phyloP scores from a whole-genome alignment of 2,888 invertebrate genomes.

The Sturmia bella region DNA sequence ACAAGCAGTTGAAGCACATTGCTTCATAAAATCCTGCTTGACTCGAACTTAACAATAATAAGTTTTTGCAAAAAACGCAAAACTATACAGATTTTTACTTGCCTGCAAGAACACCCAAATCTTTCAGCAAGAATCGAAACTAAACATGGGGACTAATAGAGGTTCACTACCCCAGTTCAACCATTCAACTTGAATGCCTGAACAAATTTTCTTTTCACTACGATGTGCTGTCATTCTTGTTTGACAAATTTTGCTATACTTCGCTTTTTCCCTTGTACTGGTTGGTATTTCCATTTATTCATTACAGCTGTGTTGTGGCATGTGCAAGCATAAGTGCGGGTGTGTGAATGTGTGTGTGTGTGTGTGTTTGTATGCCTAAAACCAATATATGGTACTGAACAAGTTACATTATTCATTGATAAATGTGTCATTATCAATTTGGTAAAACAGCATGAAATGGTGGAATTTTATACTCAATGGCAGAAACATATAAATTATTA shows the following conservation, averaged over 20 bases:
- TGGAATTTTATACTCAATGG: conserved; percentile 49
- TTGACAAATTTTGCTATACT: neutral
- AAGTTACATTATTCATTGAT: conserved; percentile 49
- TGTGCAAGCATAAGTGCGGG: too few relatives aligned
- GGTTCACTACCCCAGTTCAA: too few relatives aligned
- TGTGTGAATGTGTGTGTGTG: neutral
- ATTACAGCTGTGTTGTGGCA: neutral
- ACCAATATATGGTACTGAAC: conserved; percentile 33
- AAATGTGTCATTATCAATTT: conserved; percentile 67
- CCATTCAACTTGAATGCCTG: too few relatives aligned
- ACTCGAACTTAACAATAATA: too few relatives aligned
- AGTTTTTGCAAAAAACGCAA: too few relatives aligned
- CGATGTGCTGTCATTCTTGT: neutral
- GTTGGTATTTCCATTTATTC: neutral
- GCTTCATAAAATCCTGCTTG: too few relatives aligned
- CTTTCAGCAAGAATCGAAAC: too few relatives aligned
- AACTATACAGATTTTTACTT: too few relatives aligned
- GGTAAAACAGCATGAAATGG: conserved; percentile 54
- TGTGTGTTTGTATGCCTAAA: neutral
- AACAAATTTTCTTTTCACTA: neutral
- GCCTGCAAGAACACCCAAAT: too few relatives aligned
- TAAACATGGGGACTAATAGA: too few relatives aligned
- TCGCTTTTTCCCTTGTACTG: too few relatives aligned
- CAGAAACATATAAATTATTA: conserved; percentile 52
- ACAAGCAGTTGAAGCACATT: too few relatives aligned